Conservation (phyloP, 2,888 invertebrate species). For the Auanema freiburgensis region DNA sequence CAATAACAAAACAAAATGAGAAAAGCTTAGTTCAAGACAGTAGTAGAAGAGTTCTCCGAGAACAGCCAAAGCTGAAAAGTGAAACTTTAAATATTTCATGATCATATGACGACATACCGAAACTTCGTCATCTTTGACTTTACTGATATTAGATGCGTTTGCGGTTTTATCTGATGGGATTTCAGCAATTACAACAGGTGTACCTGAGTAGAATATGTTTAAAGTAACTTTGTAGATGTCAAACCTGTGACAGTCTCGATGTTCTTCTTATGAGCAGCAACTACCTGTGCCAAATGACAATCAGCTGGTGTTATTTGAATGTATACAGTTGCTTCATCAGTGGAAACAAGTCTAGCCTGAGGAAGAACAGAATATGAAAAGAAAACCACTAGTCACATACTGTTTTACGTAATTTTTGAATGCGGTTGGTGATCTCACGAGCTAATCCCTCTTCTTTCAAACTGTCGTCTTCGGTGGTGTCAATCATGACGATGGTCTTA, state of each 20-base stretch:
- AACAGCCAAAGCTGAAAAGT: constrained; percentile 37
- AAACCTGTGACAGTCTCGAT: constrained; percentile 26
- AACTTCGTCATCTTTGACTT: constrained; percentile 49
- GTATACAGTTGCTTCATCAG: constrained; percentile 47
- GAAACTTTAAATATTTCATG: constrained; percentile 4
- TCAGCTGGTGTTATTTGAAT: constrained; percentile 38
- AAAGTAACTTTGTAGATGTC: background rate
- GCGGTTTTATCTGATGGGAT: constrained; percentile 29
- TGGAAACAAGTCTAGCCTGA: constrained; percentile 53
- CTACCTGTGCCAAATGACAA: constrained; percentile 35
- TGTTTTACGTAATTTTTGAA: constrained; percentile 93
- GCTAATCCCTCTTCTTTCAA: constrained; percentile 92
- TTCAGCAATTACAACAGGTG: constrained; percentile 34
- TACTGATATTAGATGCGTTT: constrained; percentile 35
- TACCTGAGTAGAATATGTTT: constrained; percentile 19
- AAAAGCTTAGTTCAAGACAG: too few relatives aligned
- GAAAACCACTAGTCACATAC: constrained; percentile 42
- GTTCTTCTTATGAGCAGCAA: constrained; percentile 27
- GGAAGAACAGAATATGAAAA: background rate
- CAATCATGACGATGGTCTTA: constrained; percentile 81
- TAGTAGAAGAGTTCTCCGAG: constrained; percentile 18
- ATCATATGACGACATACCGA: constrained; percentile 26
- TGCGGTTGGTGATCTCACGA: constrained; percentile 89
- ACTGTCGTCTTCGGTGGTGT: constrained; percentile 83
- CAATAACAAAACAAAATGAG: too few relatives aligned